Conservation (phyloP, 53 echinoderm and acorn worm species). For the Luidia sarsii region DNA sequence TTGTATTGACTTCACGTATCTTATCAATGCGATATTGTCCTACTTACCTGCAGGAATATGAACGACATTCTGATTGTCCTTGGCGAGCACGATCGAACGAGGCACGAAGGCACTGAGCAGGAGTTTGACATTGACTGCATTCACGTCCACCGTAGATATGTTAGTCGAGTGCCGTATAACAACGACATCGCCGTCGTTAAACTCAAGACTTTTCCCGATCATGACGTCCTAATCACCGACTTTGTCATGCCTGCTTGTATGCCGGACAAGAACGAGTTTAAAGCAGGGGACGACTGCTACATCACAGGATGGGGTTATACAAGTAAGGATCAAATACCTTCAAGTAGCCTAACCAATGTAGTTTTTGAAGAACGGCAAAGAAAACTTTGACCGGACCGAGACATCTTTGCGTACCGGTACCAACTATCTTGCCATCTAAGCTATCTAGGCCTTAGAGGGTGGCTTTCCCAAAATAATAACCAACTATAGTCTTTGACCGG, state of each 20-base stretch:
- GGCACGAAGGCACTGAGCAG: conserved; percentile 68
- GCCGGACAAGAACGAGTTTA: conserved; percentile 74
- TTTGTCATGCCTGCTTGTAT: conserved; percentile 79
- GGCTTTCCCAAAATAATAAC: no score
- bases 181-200: conserved; percentile 94
- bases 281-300: conserved; percentile 63
- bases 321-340: conserved; percentile 62
- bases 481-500: no score
- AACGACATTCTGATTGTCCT: conserved; percentile 64
- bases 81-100: conserved; percentile 71
- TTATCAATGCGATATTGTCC: no score
- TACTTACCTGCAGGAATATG: conserved; percentile 15
- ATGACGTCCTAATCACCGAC: conserved; percentile 47
- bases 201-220: conserved; percentile 56
- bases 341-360: no score
- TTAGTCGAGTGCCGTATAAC: conserved; percentile 28
- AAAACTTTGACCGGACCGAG: no score
- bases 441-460: no score
- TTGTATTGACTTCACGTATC: no score
- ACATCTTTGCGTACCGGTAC: no score
- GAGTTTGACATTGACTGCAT: conserved; percentile 79
- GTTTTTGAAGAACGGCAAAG: no score
- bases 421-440: no score
- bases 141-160: conserved; percentile 67
- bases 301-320: conserved; percentile 96